phyloP scores from a whole-genome alignment of 2,113 vertebrate species.

The Proteles cristata region DNA sequence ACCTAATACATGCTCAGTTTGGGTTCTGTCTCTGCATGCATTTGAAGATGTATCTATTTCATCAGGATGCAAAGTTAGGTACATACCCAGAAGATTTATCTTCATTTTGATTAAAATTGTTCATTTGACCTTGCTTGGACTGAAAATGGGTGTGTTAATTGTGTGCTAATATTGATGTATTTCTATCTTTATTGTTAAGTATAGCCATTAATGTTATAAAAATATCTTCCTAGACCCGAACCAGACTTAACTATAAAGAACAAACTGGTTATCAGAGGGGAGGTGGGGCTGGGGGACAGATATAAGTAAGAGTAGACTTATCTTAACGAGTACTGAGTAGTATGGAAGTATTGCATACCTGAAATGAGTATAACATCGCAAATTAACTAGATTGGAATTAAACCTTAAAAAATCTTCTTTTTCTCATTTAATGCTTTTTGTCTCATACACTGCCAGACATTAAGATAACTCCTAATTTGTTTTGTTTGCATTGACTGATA shows the following conservation, averaged over 20 bases:
- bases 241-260: not conserved
- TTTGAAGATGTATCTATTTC: not conserved
- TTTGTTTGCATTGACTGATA: not conserved
- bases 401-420: not conserved
- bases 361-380: not conserved
- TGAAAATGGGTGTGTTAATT: not conserved
- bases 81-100: not conserved
- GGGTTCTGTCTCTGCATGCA: not conserved
- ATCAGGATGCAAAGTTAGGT: not conserved
- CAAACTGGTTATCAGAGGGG: not conserved
- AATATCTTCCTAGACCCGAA: not conserved
- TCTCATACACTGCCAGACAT: not conserved
- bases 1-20: not conserved
- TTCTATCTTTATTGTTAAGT: not conserved
- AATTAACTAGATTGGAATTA: not conserved
- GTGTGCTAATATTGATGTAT: not conserved
- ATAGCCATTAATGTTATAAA: not conserved
- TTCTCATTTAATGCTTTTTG: not conserved
- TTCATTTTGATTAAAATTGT: not conserved
- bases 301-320: not conserved
- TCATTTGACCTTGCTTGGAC: not conserved
- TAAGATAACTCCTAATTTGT: not conserved
- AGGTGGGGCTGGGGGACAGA: not conserved
- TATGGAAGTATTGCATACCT: not conserved
- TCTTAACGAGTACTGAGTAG: not conserved